A percentile compares a stretch with the other conserved stretches of the same genome.
These are phyloP conservation scores for Zaprionus gabonicus DNA, from an alignment of 1,140 invertebrate species.

Conservation along the genomic window DNA sequence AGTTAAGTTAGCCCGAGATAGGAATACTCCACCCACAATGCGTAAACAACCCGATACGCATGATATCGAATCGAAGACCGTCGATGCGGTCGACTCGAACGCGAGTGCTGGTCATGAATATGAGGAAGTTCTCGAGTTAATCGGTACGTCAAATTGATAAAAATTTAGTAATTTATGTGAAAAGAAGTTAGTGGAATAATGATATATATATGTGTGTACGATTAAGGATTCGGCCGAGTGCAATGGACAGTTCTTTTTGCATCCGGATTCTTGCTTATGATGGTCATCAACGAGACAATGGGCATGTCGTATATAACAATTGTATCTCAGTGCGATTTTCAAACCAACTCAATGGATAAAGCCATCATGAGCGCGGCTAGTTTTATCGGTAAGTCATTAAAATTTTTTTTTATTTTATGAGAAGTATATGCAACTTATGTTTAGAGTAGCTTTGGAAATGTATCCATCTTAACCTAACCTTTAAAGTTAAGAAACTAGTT, in stretches of 20 bases:
- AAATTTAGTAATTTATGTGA: neutral
- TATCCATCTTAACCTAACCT: too few relatives aligned
- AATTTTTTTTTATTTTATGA: neutral
- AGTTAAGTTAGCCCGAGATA: constrained; percentile 21
- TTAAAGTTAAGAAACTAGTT: neutral
- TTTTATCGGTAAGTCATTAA: constrained; percentile 70
- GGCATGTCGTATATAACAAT: constrained; percentile 81
- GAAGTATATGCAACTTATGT: too few relatives aligned
- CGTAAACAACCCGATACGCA: constrained; percentile 8
- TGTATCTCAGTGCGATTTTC: constrained; percentile 84
- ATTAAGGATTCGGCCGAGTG: constrained; percentile 65
- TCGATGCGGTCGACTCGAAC: neutral
- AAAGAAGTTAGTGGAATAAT: neutral
- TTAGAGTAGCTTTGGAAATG: too few relatives aligned
- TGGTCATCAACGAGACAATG: constrained; percentile 82
- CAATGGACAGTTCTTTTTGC: constrained; percentile 71
- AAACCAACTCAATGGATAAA: constrained; percentile 78
- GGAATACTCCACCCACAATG: constrained; percentile 32
- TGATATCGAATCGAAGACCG: constrained; percentile 45
- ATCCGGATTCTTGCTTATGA: constrained; percentile 74
- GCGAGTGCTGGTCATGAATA: constrained; percentile 56
- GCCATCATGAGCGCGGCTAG: constrained; percentile 74
- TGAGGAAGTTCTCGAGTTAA: constrained; percentile 62
- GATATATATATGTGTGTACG: too few relatives aligned
- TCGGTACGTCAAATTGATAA: constrained; percentile 42